Conservation (phyloP, 2,888 invertebrate genomes). For the Calephelis perditalis region DNA sequence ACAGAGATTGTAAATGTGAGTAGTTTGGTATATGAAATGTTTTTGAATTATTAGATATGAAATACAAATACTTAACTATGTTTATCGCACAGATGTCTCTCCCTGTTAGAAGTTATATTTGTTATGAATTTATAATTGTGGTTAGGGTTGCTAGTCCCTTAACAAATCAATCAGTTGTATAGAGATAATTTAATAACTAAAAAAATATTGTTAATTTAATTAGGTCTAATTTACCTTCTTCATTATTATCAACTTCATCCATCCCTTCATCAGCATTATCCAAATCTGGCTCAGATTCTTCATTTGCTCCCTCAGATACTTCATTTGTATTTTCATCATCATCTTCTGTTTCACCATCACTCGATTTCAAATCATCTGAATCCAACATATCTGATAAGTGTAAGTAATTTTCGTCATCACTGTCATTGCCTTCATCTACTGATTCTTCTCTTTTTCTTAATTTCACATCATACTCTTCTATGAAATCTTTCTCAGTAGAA, state of each 20-base stretch:
- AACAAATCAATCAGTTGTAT: no score
- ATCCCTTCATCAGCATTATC: conserved; percentile 33
- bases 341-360: conserved; percentile 36
- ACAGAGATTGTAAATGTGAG: no score
- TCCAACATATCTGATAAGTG: conserved; percentile 62
- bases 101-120: no score
- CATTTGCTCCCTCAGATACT: conserved; percentile 24
- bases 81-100: no score
- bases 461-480: conserved; percentile 61
- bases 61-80: no score
- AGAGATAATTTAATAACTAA: no score
- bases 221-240: conserved; percentile 31
- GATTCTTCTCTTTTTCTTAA: conserved; percentile 47
- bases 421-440: conserved; percentile 52
- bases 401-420: conserved; percentile 57
- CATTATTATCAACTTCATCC: conserved; percentile 32
- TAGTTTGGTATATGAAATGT: no score
- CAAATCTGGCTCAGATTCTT: background rate
- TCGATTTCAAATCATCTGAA: conserved; percentile 53
- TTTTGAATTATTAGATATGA: no score
- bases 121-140: no score
- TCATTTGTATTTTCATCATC: conserved; percentile 14
- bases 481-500: conserved; percentile 42
- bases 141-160: no score
- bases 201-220: no score